Conservation (phyloP, 2,113 vertebrate species). For the Aix galericulata region DNA sequence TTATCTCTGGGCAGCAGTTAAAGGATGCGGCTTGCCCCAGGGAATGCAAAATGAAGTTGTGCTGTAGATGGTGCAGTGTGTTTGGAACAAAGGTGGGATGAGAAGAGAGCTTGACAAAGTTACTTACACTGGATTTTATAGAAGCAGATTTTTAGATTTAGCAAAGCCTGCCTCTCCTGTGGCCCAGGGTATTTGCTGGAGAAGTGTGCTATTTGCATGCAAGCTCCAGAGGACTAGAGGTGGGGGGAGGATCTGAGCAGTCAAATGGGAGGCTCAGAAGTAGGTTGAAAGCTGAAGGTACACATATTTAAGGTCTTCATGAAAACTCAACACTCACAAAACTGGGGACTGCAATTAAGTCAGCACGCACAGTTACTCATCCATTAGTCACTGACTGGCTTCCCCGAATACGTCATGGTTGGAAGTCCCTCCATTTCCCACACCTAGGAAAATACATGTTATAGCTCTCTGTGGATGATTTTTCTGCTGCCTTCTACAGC, state of each 20-base stretch:
- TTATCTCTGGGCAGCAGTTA: neutral
- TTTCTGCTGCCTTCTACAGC: neutral
- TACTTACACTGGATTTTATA: neutral
- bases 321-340: neutral
- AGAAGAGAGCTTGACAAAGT: neutral
- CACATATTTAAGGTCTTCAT: neutral
- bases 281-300: neutral
- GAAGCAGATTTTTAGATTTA: neutral
- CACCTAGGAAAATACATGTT: neutral
- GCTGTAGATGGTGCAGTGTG: neutral
- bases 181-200: neutral
- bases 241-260: neutral
- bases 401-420: neutral
- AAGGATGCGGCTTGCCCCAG: neutral
- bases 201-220: neutral
- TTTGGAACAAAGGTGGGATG: neutral
- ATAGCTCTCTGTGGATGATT: neutral
- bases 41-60: neutral
- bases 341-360: neutral
- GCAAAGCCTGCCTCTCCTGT: neutral
- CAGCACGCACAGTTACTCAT: constrained; percentile 10
- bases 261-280: neutral
- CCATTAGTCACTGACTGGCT: neutral
- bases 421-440: neutral
- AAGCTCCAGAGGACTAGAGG: neutral